phyloP scores from a whole-genome alignment of 2,797 vertebrate genomes.

The Gymnothorax reevesii region DNA sequence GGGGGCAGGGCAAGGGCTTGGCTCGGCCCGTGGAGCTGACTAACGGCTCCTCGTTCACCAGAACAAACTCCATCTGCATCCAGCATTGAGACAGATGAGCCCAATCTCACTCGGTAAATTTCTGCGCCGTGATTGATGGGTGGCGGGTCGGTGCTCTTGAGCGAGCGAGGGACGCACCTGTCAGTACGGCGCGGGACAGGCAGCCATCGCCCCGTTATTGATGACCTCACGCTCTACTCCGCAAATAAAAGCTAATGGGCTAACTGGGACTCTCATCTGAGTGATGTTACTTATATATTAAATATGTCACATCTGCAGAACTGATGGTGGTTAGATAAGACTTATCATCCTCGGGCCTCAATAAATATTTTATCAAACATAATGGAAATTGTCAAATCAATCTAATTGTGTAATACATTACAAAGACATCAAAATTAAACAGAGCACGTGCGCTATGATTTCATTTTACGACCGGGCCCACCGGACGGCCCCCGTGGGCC shows the following conservation, averaged over 20 bases:
- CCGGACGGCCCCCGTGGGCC: slow-evolving; percentile 89
- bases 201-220: slow-evolving; percentile 87
- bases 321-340: slow-evolving; percentile 97
- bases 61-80: slow-evolving; percentile 99
- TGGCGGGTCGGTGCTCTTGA: slow-evolving; percentile 82
- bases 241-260: slow-evolving; percentile 96
- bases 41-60: slow-evolving; percentile 94
- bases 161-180: slow-evolving; percentile 80
- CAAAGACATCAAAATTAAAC: slow-evolving; percentile 99
- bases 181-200: slow-evolving; percentile 84
- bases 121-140: slow-evolving; percentile 99
- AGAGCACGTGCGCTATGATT: slow-evolving; percentile 99
- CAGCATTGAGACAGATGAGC: slow-evolving; percentile 99
- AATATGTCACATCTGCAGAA: slow-evolving; percentile 92
- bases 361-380: slow-evolving; percentile 99
- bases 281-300: slow-evolving; percentile 95
- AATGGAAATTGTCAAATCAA: slow-evolving; percentile 99
- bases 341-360: slow-evolving; percentile 97
- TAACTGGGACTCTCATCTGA: slow-evolving; percentile 91
- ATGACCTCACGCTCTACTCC: slow-evolving; percentile 89
- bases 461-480: slow-evolving; percentile 94
- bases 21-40: slow-evolving; percentile 87
- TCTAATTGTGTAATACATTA: slow-evolving; percentile 99
- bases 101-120: slow-evolving; percentile 99
- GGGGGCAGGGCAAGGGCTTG: slow-evolving; percentile 57